Percentiles rank a stretch among this genome's conserved stretches.
Conservation (phyloP, 1,140 invertebrate species). For the Dryas iulia region DNA sequence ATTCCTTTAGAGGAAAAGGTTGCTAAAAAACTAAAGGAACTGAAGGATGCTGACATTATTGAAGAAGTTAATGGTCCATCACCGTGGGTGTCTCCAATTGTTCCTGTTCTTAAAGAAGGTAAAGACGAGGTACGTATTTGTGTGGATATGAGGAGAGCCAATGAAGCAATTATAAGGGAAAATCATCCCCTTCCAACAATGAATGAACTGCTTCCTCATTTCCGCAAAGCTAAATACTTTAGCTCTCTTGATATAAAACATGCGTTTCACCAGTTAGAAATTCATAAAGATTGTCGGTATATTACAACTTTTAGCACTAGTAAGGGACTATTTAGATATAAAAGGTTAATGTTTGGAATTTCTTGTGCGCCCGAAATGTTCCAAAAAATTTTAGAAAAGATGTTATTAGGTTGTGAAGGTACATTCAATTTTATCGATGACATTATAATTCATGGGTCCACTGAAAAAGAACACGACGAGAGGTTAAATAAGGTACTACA, state of each 20-base stretch:
- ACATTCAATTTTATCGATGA: slow-evolving; percentile 31
- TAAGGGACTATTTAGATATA: slow-evolving; percentile 36
- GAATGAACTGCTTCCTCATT: slow-evolving; percentile 30
- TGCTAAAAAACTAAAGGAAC: slow-evolving; percentile 12
- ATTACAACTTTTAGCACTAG: slow-evolving; percentile 35
- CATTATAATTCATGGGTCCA: slow-evolving; percentile 26
- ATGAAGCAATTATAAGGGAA: slow-evolving; percentile 43
- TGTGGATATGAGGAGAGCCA: slow-evolving; percentile 42
- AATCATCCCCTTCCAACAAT: slow-evolving; percentile 44
- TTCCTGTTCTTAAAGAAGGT: slow-evolving; percentile 34
- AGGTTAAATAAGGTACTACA: neutral
- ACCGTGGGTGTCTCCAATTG: slow-evolving; percentile 44
- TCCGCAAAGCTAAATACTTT: slow-evolving; percentile 41
- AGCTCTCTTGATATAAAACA: slow-evolving; percentile 42
- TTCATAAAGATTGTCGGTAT: neutral
- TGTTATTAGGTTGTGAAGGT: slow-evolving; percentile 31
- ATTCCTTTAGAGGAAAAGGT: slow-evolving; percentile 27
- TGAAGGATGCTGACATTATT: slow-evolving; percentile 13
- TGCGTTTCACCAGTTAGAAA: slow-evolving; percentile 40
- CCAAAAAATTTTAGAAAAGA: slow-evolving; percentile 37
- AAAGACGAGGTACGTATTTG: slow-evolving; percentile 44
- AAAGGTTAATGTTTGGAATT: slow-evolving; percentile 40
- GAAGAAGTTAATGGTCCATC: slow-evolving; percentile 43
- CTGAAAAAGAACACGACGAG: slow-evolving; percentile 37
- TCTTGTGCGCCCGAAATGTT: slow-evolving; percentile 38